Percentiles rank a stretch among this genome's conserved stretches.
These are phyloP conservation scores for Tetragonula carbonaria DNA, from an alignment of 2,888 invertebrate genomes.

Conservation along the genomic window DNA sequence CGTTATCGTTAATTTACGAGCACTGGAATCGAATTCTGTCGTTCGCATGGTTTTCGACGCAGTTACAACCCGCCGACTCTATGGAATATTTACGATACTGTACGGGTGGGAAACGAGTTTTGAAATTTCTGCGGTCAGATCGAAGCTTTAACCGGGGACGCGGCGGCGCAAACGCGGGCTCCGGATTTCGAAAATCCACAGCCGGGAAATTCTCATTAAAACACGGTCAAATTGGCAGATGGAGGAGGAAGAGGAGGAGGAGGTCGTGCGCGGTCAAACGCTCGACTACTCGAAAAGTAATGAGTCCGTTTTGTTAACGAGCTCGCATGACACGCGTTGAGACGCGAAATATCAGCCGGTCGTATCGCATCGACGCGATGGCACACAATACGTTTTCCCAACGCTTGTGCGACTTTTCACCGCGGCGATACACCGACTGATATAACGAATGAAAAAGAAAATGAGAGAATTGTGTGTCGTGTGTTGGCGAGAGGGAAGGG, in stretches of 20 bases:
- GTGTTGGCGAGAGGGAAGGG: no score
- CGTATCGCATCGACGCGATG: not conserved
- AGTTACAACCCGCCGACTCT: not conserved
- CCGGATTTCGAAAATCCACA: not conserved
- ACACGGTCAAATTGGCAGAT: not conserved
- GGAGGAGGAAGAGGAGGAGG: no score
- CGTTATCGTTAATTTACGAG: constrained; percentile 35
- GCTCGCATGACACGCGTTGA: not conserved
- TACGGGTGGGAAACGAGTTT: no score
- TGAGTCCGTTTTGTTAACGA: constrained; percentile 4
- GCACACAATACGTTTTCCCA: not conserved
- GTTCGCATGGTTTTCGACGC: not conserved
- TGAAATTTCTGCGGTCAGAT: not conserved
- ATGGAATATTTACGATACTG: constrained; percentile 17
- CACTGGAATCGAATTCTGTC: not conserved
- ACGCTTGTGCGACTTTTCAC: not conserved
- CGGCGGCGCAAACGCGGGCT: no score
- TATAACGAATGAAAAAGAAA: constrained; percentile 12
- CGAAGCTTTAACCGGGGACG: not conserved
- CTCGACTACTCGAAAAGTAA: constrained; percentile 26
- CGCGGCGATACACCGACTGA: not conserved
- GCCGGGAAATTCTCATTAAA: constrained; percentile 23
- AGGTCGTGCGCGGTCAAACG: not conserved
- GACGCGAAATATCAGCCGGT: not conserved
- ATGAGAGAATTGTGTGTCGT: no score